phyloP scores from a whole-genome alignment of 2,888 invertebrate genomes.

The Hypomecis atomaria region DNA sequence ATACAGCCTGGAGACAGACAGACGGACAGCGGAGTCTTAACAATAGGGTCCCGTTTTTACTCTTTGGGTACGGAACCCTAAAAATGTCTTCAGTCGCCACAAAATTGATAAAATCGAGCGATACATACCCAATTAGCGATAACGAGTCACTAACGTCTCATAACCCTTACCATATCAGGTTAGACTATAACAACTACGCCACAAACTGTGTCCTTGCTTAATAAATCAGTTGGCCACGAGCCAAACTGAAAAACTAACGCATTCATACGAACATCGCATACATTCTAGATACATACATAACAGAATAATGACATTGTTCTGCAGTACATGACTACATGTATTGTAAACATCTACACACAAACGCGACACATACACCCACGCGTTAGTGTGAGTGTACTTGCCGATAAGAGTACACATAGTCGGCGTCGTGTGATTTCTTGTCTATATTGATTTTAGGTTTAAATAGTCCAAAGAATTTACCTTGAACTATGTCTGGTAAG shows the following conservation, averaged over 20 bases:
- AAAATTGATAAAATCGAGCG: too few species aligned
- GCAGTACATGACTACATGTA: constrained; percentile 76
- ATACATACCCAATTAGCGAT: too few species aligned
- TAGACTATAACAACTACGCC: too few species aligned
- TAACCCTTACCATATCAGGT: too few species aligned
- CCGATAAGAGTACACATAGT: constrained; percentile 66
- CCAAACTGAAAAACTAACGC: constrained; percentile 58
- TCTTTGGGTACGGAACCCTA: too few species aligned
- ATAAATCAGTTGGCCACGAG: constrained; percentile 45
- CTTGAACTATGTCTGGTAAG: constrained; percentile 82
- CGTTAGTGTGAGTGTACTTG: constrained; percentile 63
- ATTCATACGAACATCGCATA: constrained; percentile 51
- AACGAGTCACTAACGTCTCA: too few species aligned
- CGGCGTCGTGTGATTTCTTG: constrained; percentile 72
- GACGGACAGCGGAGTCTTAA: too few species aligned
- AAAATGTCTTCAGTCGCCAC: too few species aligned
- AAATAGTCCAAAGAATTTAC: constrained; percentile 61
- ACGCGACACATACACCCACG: constrained; percentile 48
- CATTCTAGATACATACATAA: constrained; percentile 54
- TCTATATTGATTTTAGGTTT: constrained; percentile 78
- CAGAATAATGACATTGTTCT: constrained; percentile 69
- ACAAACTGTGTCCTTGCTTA: constrained; percentile 5
- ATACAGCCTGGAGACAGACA: too few species aligned
- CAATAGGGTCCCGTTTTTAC: too few species aligned
- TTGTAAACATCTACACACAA: constrained; percentile 50